These are phyloP conservation scores for Petrocephalus sullivani DNA, from an alignment of 2,797 vertebrate species.

Conservation along the genomic window DNA sequence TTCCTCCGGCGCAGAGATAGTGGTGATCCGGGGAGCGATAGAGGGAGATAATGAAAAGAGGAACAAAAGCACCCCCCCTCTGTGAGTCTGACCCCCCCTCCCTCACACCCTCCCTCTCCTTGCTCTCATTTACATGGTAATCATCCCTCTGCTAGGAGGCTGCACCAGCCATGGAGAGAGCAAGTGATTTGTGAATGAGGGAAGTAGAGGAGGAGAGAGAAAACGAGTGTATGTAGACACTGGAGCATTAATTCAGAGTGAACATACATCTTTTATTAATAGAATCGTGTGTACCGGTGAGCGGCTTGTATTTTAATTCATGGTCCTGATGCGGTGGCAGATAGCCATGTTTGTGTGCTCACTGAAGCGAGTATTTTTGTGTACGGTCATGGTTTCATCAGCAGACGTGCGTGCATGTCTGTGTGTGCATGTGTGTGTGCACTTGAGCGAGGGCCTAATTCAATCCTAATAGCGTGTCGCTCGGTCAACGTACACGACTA, in stretches of 20 bases:
- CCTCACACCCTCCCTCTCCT: conserved; percentile 51
- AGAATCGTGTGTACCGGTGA: not conserved
- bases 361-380: conserved; percentile 28
- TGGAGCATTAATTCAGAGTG: conserved; percentile 43
- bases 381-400: conserved; percentile 44
- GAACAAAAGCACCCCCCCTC: conserved; percentile 72
- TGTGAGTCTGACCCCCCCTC: conserved; percentile 59
- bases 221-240: conserved; percentile 38
- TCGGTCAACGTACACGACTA: not conserved
- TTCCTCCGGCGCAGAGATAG: conserved; percentile 68
- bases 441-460: conserved; percentile 35
- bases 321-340: not conserved
- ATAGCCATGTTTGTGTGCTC: conserved; percentile 33
- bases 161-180: conserved; percentile 42
- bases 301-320: not conserved
- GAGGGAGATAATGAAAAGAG: conserved; percentile 76
- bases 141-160: conserved; percentile 64
- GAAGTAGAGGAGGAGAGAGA: conserved; percentile 38
- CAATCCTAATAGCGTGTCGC: not conserved
- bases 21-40: conserved; percentile 71
- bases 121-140: conserved; percentile 78
- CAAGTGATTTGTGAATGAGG: conserved; percentile 65
- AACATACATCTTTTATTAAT: conserved; percentile 31
- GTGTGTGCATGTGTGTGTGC: conserved; percentile 25
- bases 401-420: conserved; percentile 34